Conservation (phyloP, 2,113 vertebrate genomes). For the Corythornis cristatus region DNA sequence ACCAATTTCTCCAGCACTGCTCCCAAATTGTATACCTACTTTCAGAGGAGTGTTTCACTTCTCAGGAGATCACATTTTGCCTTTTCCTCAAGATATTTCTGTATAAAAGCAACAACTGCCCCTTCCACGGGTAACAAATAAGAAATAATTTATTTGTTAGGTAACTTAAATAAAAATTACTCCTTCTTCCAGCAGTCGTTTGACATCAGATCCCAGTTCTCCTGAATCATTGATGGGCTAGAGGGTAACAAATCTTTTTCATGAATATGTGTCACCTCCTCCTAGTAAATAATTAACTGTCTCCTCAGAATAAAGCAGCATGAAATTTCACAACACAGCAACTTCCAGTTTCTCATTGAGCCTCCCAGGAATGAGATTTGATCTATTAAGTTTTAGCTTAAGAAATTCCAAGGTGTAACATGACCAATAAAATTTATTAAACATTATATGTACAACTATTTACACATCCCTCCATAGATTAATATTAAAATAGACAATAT, state of each 20-base stretch:
- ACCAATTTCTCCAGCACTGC: background rate
- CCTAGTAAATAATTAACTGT: conserved; percentile 52
- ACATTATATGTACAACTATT: conserved; percentile 98
- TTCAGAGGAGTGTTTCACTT: background rate
- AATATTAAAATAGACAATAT: conserved; percentile 99
- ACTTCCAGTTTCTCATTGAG: conserved; percentile 12
- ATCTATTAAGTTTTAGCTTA: conserved; percentile 58
- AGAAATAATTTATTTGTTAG: background rate
- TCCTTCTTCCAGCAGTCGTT: conserved; percentile 1
- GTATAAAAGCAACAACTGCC: background rate
- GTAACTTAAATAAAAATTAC: background rate
- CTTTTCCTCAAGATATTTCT: background rate
- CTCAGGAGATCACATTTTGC: background rate
- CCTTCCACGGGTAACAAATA: background rate
- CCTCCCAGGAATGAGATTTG: conserved; percentile 29
- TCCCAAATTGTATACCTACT: background rate
- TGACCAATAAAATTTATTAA: conserved; percentile 99
- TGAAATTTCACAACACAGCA: background rate
- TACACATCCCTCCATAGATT: conserved; percentile 94
- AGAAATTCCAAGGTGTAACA: conserved; percentile 81
- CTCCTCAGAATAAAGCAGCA: background rate
- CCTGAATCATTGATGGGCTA: conserved; percentile 45
- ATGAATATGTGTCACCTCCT: conserved; percentile 54
- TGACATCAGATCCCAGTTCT: conserved; percentile 48
- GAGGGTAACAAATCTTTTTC: conserved; percentile 51